Base-by-base conservation (phyloP, 1,140 invertebrate genomes). In the Amyelois transitella region DNA sequence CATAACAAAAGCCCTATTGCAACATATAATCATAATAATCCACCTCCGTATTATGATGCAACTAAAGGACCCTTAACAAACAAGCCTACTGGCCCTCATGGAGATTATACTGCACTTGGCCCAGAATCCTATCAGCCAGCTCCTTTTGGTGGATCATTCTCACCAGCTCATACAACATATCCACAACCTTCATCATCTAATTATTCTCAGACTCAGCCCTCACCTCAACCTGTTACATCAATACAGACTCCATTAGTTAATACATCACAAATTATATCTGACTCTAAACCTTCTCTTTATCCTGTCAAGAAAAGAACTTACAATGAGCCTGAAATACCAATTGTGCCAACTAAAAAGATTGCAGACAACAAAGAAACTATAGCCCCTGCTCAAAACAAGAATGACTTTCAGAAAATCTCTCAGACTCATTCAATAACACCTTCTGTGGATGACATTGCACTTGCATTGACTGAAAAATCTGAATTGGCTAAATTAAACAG, bases 221-320 rank as follows among this genome's bases (percentile, higher is more conserved):
- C 76, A 10, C 80, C 75, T 5, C 80, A 80, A 51, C 58, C 75
- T 5, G 45, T 62, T 22, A 20, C 61, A 17, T 51, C 74, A n/a
- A 58, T 50, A 45, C 28, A 59, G 2, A 50, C 51, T 43, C 43
- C 48, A 18, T 45, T 53, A 17, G 38, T 58, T n/a, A 69, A 62
- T 52, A n/a, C 69, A 2, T 52, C 62, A 6, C 70, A 62, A 43
- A 57, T 64, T 24, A 65, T 64, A 28, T 21, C 68, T 21, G 75
- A 79, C n/a, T 55, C 77, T 8, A 88, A 86, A 72, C 51, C 79
- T 25, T 55, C 72, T 25, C 62, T 82, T 20, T 89, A 85, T 53
- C 84, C 88, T 28, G 78, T 88, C 6, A 92, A 92, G 66, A 92
- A 92, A 72, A 81, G 91, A 44, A 88, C 82, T 14, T 92, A 91